Conservation (phyloP, 92 coral and sea anemone species). For the Actinernus sp. region DNA sequence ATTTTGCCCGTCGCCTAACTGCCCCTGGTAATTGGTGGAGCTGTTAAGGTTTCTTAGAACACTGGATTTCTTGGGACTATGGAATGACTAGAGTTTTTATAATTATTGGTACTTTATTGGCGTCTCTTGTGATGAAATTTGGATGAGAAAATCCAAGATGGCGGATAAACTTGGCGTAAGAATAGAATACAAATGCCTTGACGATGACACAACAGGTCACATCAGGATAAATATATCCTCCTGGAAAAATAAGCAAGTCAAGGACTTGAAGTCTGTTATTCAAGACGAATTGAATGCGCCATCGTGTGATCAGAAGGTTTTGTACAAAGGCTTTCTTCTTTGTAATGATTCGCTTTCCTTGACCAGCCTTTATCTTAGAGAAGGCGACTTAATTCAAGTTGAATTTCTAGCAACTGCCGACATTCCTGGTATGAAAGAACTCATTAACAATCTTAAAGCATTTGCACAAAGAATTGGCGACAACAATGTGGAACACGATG, state of each 20-base stretch:
- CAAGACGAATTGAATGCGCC: constrained; percentile 61
- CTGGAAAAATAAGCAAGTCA: constrained; percentile 50
- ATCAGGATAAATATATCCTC: constrained; percentile 18
- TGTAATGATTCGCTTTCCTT: constrained; percentile 47
- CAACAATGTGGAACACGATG: not conserved
- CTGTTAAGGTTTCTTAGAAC: too few relatives aligned
- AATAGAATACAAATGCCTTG: constrained; percentile 9
- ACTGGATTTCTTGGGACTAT: too few relatives aligned
- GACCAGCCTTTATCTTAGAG: constrained; percentile 65
- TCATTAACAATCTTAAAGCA: constrained; percentile 26
- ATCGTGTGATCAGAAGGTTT: constrained; percentile 65
- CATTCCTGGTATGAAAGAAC: constrained; percentile 35
- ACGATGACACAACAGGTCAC: constrained; percentile 13
- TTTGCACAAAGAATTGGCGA: constrained; percentile 26
- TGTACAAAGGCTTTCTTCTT: constrained; percentile 36
- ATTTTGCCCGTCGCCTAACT: too few relatives aligned
- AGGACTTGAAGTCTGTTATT: constrained; percentile 56
- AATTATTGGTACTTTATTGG: too few relatives aligned
- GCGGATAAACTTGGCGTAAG: too few relatives aligned
- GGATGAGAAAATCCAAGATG: too few relatives aligned
- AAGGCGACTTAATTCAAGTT: constrained; percentile 58
- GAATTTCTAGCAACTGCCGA: constrained; percentile 38
- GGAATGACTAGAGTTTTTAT: too few relatives aligned
- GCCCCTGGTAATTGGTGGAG: too few relatives aligned
- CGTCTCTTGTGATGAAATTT: too few relatives aligned